Conservation (phyloP, 2,888 invertebrate species). For the Apodemia mormo region DNA sequence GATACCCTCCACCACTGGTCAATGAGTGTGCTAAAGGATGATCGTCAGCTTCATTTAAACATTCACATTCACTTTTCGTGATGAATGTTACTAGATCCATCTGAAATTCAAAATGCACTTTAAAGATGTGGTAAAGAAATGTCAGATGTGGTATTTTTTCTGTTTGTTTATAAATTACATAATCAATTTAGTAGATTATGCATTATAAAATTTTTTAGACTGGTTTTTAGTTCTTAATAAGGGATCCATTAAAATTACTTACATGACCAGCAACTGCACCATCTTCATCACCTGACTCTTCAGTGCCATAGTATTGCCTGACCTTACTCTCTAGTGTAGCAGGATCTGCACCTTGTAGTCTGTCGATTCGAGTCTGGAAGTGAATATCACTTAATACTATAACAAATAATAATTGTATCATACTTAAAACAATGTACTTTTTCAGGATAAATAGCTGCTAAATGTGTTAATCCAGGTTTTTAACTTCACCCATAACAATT, state of each 20-base stretch:
- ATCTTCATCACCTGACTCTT: constrained; percentile 84
- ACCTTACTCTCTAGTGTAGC: constrained; percentile 92
- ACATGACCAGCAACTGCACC: constrained; percentile 90
- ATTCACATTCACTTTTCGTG: constrained; percentile 94
- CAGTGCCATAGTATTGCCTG: constrained; percentile 89
- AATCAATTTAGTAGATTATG: too few species aligned
- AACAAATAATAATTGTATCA: too few species aligned
- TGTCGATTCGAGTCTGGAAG: constrained; percentile 89
- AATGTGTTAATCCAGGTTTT: too few species aligned
- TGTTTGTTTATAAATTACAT: too few species aligned
- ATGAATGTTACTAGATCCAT: constrained; percentile 95
- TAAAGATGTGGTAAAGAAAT: too few species aligned
- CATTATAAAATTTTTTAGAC: too few species aligned
- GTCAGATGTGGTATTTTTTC: too few species aligned
- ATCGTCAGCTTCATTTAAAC: constrained; percentile 97
- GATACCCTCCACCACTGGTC: constrained; percentile 84
- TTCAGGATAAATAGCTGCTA: too few species aligned
- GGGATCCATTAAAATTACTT: constrained; percentile 55
- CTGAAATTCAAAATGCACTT: constrained; percentile 72
- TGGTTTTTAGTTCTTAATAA: too few species aligned
- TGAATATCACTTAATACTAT: not conserved
- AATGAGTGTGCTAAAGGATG: constrained; percentile 90
- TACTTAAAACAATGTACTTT: too few species aligned
- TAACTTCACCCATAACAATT: too few species aligned
- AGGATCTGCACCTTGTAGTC: constrained; percentile 94